A percentile compares a stretch with the other conserved stretches of the same genome.
These are phyloP conservation scores for Drosophila affinis DNA, from an alignment of 2,888 invertebrate genomes.

Conservation along the genomic window DNA sequence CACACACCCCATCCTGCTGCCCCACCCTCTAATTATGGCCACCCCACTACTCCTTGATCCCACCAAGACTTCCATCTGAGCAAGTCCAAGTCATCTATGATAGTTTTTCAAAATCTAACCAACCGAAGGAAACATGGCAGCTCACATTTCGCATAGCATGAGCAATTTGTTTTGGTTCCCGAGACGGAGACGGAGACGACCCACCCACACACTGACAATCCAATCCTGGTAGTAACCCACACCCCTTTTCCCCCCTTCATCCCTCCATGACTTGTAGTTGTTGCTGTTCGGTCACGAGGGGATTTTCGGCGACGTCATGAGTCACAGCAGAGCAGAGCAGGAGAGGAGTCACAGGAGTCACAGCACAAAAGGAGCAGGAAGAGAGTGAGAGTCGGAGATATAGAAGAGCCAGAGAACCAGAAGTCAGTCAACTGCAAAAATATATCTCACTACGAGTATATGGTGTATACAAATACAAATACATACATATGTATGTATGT, in stretches of 20 bases:
- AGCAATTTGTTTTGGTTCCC: conserved; percentile 71
- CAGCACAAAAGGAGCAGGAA: conserved; percentile 3
- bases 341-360: conserved; percentile 25
- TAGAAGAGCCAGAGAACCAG: not conserved
- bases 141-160: conserved; percentile 77
- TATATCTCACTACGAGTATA: conserved; percentile 56
- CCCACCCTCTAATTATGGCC: not conserved
- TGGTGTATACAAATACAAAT: conserved; percentile 21
- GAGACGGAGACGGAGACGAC: conserved; percentile 17
- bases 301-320: conserved; percentile 71
- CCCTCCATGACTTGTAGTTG: conserved; percentile 1
- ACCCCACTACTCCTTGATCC: not conserved
- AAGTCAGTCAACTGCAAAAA: conserved; percentile 76
- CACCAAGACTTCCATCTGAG: conserved; percentile 23
- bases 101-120: conserved; percentile 47
- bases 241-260: no score
- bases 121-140: conserved; percentile 68
- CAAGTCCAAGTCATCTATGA: conserved; percentile 40
- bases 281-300: conserved; percentile 65
- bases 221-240: not conserved
- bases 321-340: conserved; percentile 67
- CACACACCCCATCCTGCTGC: not conserved
- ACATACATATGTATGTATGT: not conserved
- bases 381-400: not conserved
- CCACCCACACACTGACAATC: not conserved